Evolutionary conservation across 2,113 vertebrate genomes (phyloP), one percentile per base, ranked within the genome.

Genomic region (Lycocorax pyrrhopterus): DNA sequence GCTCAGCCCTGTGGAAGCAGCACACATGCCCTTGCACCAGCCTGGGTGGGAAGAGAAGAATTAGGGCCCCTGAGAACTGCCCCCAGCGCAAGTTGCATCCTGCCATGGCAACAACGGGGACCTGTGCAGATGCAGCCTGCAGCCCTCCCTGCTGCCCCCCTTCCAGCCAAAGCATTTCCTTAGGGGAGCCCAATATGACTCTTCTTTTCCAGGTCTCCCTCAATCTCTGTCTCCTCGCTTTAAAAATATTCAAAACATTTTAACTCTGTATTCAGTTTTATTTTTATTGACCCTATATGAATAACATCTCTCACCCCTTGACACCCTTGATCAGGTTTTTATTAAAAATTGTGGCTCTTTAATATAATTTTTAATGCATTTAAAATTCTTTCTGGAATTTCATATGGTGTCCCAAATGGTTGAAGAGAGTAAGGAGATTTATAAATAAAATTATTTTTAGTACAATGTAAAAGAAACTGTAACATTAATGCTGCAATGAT

Each of bases 391-490:
- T 92, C 80, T 94, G 79, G 93, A 84, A 95, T 92, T 87, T 89
- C 66, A 60, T 43, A 20, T 59, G 47, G 33, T 67, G 44, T 84
- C 55, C 39, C 55, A 95, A 96, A 88, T 56, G 52, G 56, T 94
- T 89, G 85, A 79, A 79, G 37, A 64, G 26, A 87, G 66, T 41
- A 35, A 59, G 53, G 29, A 73, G 64, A 84, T 93, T 86, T 90
- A 90, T 75, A 95, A 90, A 86, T 82, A 93, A 88, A 90, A 81
- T 77, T 69, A 53, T 76, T 96, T 95, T 94, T 90, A 94, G 89
- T 90, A 64, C 32, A 10, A 56, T 72, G 5, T 92, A 87, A 94
- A 96, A 90, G 69, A 62, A 94, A 62, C 37, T 15, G 37, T 74
- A 78, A 43, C 29, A 41, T 63, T 78, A 89, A 67, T 74, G 16